phyloP scores from a whole-genome alignment of 2,888 invertebrate species.

The Auanema freiburgensis region DNA sequence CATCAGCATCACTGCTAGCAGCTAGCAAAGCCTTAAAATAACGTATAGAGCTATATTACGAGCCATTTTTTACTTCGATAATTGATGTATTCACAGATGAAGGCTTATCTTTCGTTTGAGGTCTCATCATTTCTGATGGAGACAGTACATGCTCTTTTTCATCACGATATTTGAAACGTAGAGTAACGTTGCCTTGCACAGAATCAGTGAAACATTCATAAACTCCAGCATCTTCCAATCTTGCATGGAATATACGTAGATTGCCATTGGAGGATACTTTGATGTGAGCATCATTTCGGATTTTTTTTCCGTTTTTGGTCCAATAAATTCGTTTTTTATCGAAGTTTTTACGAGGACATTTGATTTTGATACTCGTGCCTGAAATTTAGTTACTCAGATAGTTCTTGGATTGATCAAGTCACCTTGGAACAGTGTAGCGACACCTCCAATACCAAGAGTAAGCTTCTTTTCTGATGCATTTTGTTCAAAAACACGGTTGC shows the following conservation, averaged over 20 bases:
- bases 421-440: constrained; percentile 83
- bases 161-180: constrained; percentile 76
- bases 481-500: constrained; percentile 72
- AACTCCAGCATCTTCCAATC: constrained; percentile 64
- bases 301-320: constrained; percentile 80
- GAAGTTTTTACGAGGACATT: constrained; percentile 84
- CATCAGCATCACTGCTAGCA: constrained; percentile 31
- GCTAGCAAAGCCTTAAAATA: constrained; percentile 25
- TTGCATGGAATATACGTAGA: constrained; percentile 80
- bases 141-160: constrained; percentile 10
- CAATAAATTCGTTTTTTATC: constrained; percentile 76
- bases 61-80: constrained; percentile 23
- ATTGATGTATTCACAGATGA: constrained; percentile 22
- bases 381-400: constrained; percentile 60
- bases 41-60: background rate
- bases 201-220: constrained; percentile 74
- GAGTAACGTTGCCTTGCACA: constrained; percentile 74
- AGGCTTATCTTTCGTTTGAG: constrained; percentile 5
- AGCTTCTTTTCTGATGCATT: constrained; percentile 76
- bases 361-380: constrained; percentile 87
- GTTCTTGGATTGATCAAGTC: constrained; percentile 77
- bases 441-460: constrained; percentile 82
- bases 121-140: constrained; percentile 21
- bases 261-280: constrained; percentile 88
- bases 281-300: constrained; percentile 72